phyloP scores from a whole-genome alignment of 2,888 invertebrate genomes.

The Rutpela maculata region DNA sequence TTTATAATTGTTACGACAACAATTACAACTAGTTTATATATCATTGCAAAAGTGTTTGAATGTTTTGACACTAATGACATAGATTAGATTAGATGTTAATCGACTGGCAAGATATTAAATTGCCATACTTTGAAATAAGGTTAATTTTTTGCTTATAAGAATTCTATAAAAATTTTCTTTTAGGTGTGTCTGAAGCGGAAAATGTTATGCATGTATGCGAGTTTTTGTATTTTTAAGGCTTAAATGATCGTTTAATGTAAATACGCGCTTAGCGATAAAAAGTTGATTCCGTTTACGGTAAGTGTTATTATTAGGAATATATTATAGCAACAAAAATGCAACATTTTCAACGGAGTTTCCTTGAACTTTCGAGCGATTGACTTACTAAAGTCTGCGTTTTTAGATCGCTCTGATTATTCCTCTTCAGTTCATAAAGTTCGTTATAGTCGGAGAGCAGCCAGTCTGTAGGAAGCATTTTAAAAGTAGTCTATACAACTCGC shows the following conservation, averaged over 20 bases:
- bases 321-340: not conserved
- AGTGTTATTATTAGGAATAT: not conserved
- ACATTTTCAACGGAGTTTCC: not conserved
- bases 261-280: not conserved
- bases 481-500: too few relatives aligned
- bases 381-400: not conserved
- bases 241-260: not conserved
- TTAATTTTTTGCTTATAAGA: not conserved
- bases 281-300: not conserved
- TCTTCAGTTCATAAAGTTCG: not conserved
- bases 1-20: constrained; percentile 13
- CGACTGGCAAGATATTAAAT: constrained; percentile 1
- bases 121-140: constrained; percentile 15
- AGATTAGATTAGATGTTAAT: constrained; percentile 29
- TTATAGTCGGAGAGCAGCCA: too few relatives aligned
- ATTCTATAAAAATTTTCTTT: not conserved
- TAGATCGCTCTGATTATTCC: not conserved
- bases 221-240: not conserved
- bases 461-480: too few relatives aligned
- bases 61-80: constrained; percentile 36
- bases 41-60: constrained; percentile 25
- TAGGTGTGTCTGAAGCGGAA: not conserved
- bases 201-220: not conserved
- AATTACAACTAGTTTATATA: not conserved
- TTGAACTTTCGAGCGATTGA: not conserved